These are phyloP conservation scores for Brachionichthys hirsutus DNA, from an alignment of 2,113 vertebrate genomes.

Conservation along the genomic window DNA sequence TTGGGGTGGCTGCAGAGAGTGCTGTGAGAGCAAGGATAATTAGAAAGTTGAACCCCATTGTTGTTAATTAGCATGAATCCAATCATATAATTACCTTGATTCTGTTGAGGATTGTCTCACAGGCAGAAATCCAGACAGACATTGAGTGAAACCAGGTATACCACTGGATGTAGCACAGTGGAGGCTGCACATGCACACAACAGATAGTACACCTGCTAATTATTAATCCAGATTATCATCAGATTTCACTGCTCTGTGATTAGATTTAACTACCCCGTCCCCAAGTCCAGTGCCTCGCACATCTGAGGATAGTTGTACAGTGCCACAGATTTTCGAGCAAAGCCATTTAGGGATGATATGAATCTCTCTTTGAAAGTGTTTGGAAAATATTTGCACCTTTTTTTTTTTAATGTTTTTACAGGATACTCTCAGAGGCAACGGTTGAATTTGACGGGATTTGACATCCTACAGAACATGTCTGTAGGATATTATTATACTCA, in stretches of 20 bases:
- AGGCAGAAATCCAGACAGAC: constrained; percentile 67
- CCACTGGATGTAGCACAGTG: constrained; percentile 53
- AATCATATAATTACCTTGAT: constrained; percentile 99
- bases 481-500: constrained; percentile 87
- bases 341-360: constrained; percentile 18
- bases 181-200: constrained; percentile 52
- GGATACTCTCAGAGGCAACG: constrained; percentile 78
- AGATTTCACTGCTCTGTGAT: constrained; percentile 41
- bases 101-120: constrained; percentile 82
- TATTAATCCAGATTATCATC: constrained; percentile 65
- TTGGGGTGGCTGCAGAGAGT: constrained; percentile 98
- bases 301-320: constrained; percentile 14
- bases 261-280: constrained; percentile 33
- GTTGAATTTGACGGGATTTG: constrained; percentile 69
- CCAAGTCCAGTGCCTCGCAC: constrained; percentile 9
- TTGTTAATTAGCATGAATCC: constrained; percentile 99
- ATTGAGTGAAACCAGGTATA: constrained; percentile 59
- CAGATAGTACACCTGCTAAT: constrained; percentile 58
- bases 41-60: constrained; percentile 99
- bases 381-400: constrained; percentile 6
- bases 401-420: constrained; percentile 47
- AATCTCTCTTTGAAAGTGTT: constrained; percentile 8
- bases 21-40: constrained; percentile 99
- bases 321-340: constrained; percentile 20
- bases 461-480: constrained; percentile 83